phyloP scores from a whole-genome alignment of 2,888 invertebrate species.

The Sabellastarte sp. region DNA sequence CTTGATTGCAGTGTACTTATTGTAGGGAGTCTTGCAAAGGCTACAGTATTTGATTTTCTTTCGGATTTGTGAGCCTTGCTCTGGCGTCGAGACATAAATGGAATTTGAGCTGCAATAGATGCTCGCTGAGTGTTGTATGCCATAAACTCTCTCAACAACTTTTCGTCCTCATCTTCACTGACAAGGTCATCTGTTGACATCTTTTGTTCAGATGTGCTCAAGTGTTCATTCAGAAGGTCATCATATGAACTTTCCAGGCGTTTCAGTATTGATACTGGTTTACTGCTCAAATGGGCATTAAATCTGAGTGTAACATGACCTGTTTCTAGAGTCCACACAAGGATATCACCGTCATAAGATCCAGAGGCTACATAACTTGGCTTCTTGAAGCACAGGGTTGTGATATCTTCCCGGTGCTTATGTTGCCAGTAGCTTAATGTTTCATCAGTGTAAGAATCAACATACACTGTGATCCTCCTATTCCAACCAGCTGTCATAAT shows the following conservation, averaged over 20 bases:
- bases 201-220: background rate
- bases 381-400: slow-evolving; percentile 66
- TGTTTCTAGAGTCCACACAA: slow-evolving; percentile 73
- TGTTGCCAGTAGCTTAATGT: slow-evolving; percentile 4
- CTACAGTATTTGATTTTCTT: background rate
- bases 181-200: background rate
- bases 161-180: background rate
- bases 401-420: slow-evolving; percentile 73
- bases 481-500: slow-evolving; percentile 81
- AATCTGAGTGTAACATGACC: slow-evolving; percentile 2
- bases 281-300: background rate
- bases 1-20: background rate
- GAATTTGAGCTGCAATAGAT: background rate
- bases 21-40: background rate
- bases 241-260: background rate
- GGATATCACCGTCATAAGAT: slow-evolving; percentile 76
- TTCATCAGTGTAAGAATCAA: slow-evolving; percentile 15
- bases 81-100: background rate
- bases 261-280: background rate
- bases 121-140: background rate
- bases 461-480: slow-evolving; percentile 49
- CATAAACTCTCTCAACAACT: background rate
- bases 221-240: background rate
- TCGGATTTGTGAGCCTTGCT: background rate
- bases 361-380: slow-evolving; percentile 61